A percentile compares a stretch with the other conserved stretches of the same genome.
phyloP scores from a whole-genome alignment of 2,888 invertebrate species.

The Idaea biselata region DNA sequence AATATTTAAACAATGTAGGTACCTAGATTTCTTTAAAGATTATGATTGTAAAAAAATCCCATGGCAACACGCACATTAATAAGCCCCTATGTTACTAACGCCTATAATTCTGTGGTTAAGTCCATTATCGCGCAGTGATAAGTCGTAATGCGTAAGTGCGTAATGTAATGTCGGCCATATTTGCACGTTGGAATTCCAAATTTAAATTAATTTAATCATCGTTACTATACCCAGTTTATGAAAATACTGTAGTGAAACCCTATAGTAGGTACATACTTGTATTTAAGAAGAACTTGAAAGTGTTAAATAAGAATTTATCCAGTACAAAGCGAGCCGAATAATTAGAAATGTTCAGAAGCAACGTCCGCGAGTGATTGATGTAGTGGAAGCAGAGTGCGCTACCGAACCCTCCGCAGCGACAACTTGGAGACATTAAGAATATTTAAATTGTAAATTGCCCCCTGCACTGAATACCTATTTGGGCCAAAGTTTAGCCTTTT shows the following conservation, averaged over 20 bases:
- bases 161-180: too few relatives aligned
- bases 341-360: constrained; percentile 78
- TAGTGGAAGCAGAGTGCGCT: constrained; percentile 68
- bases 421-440: constrained; percentile 79
- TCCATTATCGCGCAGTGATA: too few relatives aligned
- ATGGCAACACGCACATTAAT: too few relatives aligned
- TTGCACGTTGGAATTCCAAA: too few relatives aligned
- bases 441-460: constrained; percentile 80
- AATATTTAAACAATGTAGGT: neutral
- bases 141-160: too few relatives aligned
- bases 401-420: constrained; percentile 49
- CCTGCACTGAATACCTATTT: constrained; percentile 79
- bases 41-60: too few relatives aligned
- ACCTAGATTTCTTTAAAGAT: neutral
- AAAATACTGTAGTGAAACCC: too few relatives aligned
- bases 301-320: constrained; percentile 45
- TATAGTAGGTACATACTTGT: neutral
- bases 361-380: constrained; percentile 79
- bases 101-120: too few relatives aligned
- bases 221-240: too few relatives aligned
- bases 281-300: constrained; percentile 27
- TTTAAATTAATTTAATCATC: too few relatives aligned
- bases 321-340: constrained; percentile 67
- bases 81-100: too few relatives aligned
- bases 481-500: constrained; percentile 61